phyloP scores from a whole-genome alignment of 2,888 invertebrate species.

The Ametastegia equiseti region DNA sequence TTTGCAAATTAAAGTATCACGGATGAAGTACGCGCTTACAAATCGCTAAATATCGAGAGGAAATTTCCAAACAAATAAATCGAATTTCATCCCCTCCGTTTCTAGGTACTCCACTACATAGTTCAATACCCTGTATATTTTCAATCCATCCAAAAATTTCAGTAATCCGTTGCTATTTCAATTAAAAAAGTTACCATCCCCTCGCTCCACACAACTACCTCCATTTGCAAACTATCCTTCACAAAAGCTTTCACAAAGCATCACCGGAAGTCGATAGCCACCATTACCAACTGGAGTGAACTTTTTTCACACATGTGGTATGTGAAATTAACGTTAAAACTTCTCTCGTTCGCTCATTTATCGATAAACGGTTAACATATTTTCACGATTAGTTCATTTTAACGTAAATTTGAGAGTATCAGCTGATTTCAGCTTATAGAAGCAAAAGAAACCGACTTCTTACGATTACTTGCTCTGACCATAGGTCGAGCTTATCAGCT shows the following conservation, averaged over 20 bases:
- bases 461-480: background rate
- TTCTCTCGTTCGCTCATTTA: background rate
- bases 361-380: too few relatives aligned
- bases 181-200: slow-evolving; percentile 8
- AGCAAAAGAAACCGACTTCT: background rate
- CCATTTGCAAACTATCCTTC: background rate
- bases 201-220: background rate
- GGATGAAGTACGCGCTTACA: background rate
- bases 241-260: background rate
- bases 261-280: background rate
- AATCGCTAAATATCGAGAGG: background rate
- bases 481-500: background rate
- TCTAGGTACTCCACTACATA: background rate
- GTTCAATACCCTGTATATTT: background rate
- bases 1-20: background rate
- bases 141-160: background rate
- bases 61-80: background rate
- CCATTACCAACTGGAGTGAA: background rate
- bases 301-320: background rate
- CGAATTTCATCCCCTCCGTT: background rate
- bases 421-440: background rate
- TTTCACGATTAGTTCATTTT: too few relatives aligned
- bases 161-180: background rate
- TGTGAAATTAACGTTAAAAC: background rate
- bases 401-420: background rate